phyloP scores from a whole-genome alignment of 2,888 invertebrate genomes.

The Psylliodes chrysocephalus region DNA sequence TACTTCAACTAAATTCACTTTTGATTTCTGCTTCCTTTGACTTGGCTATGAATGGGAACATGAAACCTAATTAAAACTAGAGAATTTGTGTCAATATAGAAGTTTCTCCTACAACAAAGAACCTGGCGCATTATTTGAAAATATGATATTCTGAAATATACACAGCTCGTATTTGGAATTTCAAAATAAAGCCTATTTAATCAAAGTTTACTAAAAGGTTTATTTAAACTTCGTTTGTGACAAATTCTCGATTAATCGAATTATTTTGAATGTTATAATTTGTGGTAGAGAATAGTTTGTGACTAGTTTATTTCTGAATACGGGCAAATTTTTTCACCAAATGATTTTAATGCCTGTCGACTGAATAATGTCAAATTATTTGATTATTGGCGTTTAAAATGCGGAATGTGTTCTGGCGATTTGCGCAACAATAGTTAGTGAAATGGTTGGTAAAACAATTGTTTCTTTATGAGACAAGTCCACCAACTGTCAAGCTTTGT shows the following conservation, averaged over 20 bases:
- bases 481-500: too few relatives aligned
- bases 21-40: constrained; percentile 2
- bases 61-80: constrained; percentile 10
- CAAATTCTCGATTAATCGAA: neutral
- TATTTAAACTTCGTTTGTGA: neutral
- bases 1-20: constrained; percentile 1
- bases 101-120: neutral
- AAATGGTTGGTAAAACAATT: too few relatives aligned
- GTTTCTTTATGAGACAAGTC: too few relatives aligned
- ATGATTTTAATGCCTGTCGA: too few relatives aligned
- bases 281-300: too few relatives aligned
- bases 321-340: too few relatives aligned
- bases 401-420: too few relatives aligned
- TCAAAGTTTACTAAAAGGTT: neutral
- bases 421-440: too few relatives aligned
- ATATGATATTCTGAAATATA: neutral
- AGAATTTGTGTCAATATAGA: constrained; percentile 1
- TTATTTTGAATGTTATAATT: too few relatives aligned
- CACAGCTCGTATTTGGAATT: neutral
- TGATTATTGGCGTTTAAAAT: too few relatives aligned
- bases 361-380: too few relatives aligned
- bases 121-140: neutral
- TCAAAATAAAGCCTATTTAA: neutral
- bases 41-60: neutral
- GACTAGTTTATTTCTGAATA: too few relatives aligned